Conservation (phyloP, 2,113 vertebrate genomes). For the Bubo blakistoni region DNA sequence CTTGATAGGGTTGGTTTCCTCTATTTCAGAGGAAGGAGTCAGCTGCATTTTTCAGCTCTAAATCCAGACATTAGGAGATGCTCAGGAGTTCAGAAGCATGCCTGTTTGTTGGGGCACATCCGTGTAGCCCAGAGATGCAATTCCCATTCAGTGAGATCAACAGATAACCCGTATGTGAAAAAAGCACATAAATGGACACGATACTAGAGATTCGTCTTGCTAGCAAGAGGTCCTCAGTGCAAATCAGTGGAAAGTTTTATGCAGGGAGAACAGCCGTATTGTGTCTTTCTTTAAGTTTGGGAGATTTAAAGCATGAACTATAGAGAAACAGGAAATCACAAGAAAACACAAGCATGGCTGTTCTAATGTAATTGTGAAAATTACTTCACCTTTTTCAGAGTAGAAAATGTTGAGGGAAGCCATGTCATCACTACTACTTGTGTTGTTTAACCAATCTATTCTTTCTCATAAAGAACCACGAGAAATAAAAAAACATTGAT, state of each 20-base stretch:
- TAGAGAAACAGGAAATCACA: not conserved
- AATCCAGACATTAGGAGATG: not conserved
- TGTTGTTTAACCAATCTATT: constrained; percentile 85
- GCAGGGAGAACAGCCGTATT: not conserved
- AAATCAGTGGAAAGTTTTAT: not conserved
- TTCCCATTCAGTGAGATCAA: not conserved
- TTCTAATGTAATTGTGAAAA: not conserved
- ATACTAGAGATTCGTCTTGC: not conserved
- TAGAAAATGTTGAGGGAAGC: not conserved
- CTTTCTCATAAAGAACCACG: constrained; percentile 86
- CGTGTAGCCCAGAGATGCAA: not conserved
- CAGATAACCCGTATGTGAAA: not conserved
- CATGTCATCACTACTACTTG: not conserved
- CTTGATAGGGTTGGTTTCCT: not conserved
- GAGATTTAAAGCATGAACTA: not conserved
- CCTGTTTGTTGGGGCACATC: not conserved
- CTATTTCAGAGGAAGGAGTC: not conserved
- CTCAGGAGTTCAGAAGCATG: not conserved
- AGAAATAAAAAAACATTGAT: constrained; percentile 92
- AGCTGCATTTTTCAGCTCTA: not conserved
- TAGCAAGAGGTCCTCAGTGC: not conserved
- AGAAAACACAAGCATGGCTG: not conserved
- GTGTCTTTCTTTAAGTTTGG: not conserved
- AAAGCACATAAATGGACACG: not conserved
- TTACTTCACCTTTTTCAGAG: not conserved